Evolutionary conservation across 2,888 invertebrate species (phyloP), one percentile per base, ranked within the genome.

Genomic region (Rhyacophila evoluta): DNA sequence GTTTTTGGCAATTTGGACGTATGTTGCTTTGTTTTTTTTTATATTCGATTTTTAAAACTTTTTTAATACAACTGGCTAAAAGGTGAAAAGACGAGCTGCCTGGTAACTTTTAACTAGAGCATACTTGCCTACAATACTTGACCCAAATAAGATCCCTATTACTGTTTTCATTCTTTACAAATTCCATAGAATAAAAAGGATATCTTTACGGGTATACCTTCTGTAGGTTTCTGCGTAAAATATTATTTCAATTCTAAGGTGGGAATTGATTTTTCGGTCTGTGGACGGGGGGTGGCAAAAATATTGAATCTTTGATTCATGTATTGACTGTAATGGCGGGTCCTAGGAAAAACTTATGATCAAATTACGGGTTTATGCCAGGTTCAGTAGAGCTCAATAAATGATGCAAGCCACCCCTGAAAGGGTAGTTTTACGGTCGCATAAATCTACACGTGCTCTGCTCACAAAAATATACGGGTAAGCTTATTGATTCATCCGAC

Each of bases 291-390:
- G 8, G 55, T 6, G 6, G 29, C 2, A 33, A 33, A 19, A 55
- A 8, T 55, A 55, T 55, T 55, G 55, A 55, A 55, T 55, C 55
- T 55, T 55, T 55, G 55, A 55, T 55, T 55, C 55, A 55, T 55
- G 55, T 19, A 55, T 55, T 55, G 55, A 55, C 55, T 55, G 19
- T 55, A 55, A 55, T 19, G 55, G 8, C 19, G 19, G 55, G 55
- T 55, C 25, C 55, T 55, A 55, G 55, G 19, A 55, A 55, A 55
- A 55, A 55, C 55, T 55, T 55, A 55, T 55, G 55, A 55, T 55
- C 55, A 55, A 55, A 55, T 55, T 55, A 55, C 55, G 55, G 55
- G 15, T 55, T 55, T 55, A 55, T 55, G 55, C 55, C 55, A 55
- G 55, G 15, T 55, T 55, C 55, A 55, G 55, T 55, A 19, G 19